Conservation (phyloP, 2,888 invertebrate genomes). For the Hesperia comma region DNA sequence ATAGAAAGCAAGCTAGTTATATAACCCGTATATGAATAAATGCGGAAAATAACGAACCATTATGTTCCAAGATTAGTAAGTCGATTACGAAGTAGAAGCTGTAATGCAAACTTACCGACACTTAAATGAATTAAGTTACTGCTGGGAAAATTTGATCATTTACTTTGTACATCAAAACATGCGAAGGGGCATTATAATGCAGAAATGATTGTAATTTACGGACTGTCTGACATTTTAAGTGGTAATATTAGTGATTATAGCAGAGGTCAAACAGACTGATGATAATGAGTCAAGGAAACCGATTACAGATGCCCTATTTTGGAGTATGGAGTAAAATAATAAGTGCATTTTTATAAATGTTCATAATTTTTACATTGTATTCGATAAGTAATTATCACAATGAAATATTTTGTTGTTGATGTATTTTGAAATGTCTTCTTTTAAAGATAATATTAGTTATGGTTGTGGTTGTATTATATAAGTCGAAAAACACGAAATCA, state of each 20-base stretch:
- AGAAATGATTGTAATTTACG: slow-evolving; percentile 54
- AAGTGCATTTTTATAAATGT: slow-evolving; percentile 19
- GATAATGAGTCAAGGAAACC: slow-evolving; percentile 41
- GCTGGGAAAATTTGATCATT: slow-evolving; percentile 48
- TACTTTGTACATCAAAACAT: slow-evolving; percentile 49
- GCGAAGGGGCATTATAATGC: slow-evolving; percentile 49
- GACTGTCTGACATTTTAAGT: slow-evolving; percentile 56
- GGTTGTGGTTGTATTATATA: no score
- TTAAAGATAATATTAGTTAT: no score
- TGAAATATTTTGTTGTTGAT: not conserved
- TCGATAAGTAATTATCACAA: not conserved
- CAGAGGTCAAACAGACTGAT: slow-evolving; percentile 41
- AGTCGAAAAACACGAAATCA: no score
- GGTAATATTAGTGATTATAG: slow-evolving; percentile 45
- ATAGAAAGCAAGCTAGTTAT: no score
- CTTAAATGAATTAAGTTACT: slow-evolving; percentile 46
- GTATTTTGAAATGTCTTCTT: no score
- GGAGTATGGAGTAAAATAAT: slow-evolving; percentile 27
- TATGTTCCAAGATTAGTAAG: no score
- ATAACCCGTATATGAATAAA: no score
- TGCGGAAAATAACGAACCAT: no score
- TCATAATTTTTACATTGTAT: slow-evolving; percentile 41
- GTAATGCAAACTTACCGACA: slow-evolving; percentile 37
- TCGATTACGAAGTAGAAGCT: slow-evolving; percentile 46
- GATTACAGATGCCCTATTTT: slow-evolving; percentile 36